These are phyloP conservation scores for Aphelocoma californica DNA, from an alignment of 2,797 vertebrate genomes.

Conservation along the genomic window DNA sequence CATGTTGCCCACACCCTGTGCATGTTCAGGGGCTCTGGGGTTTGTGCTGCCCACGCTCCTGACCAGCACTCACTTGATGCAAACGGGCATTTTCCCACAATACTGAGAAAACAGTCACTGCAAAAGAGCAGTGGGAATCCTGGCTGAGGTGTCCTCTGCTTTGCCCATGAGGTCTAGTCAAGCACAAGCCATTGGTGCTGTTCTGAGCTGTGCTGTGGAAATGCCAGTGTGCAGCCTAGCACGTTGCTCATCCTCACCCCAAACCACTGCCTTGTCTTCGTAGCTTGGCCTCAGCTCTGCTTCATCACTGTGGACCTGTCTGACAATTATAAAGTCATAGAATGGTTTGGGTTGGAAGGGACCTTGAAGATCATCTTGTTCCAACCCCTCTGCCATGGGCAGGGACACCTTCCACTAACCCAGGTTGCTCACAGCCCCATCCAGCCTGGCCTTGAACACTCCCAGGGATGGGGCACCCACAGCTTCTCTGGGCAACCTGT, in stretches of 20 bases:
- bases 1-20: rapidly evolving
- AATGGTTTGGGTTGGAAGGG: neutral
- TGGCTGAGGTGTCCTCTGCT: neutral
- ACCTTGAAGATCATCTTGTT: neutral
- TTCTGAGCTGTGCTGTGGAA: neutral
- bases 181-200: neutral
- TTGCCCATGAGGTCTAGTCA: neutral
- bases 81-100: neutral
- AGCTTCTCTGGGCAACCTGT: neutral
- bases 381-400: neutral
- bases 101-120: neutral
- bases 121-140: neutral
- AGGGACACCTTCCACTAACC: neutral
- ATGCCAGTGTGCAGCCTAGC: neutral
- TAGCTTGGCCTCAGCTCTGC: neutral
- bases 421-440: neutral
- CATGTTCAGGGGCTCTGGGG: neutral
- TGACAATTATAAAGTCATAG: neutral
- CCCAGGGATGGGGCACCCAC: neutral
- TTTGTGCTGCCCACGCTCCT: neutral
- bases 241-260: neutral
- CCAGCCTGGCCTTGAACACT: neutral
- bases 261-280: neutral
- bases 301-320: neutral
- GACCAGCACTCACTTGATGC: neutral